Conservation (phyloP, 2,113 vertebrate genomes). For the Entosphenus tridentatus region DNA sequence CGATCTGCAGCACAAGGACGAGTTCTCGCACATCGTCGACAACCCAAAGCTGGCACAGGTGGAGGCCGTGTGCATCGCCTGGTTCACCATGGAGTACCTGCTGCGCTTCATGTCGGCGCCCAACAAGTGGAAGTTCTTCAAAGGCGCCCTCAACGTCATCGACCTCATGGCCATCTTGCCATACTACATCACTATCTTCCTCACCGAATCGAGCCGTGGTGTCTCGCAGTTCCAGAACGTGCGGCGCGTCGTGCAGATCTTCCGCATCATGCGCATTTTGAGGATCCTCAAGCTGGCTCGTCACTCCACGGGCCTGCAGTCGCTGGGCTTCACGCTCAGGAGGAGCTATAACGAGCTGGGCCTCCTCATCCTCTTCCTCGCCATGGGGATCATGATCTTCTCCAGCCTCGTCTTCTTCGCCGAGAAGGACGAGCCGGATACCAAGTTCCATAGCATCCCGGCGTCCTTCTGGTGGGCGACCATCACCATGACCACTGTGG, state of each 20-base stretch:
- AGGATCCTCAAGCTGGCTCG: conserved; percentile 6
- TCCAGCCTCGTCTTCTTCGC: conserved; percentile 5
- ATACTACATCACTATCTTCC: neutral
- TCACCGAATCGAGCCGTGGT: neutral
- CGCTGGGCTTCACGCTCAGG: conserved; percentile 4
- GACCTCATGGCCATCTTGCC: conserved; percentile 4
- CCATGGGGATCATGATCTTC: conserved; percentile 6
- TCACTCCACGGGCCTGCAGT: conserved; percentile 3
- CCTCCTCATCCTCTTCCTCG: conserved; percentile 5
- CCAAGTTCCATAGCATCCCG: conserved; percentile 1
- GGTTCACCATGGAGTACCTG: conserved; percentile 4
- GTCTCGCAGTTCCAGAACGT: conserved; percentile 3
- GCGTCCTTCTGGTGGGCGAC: conserved; percentile 4
- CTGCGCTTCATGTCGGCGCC: conserved; percentile 3
- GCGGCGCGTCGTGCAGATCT: conserved; percentile 1
- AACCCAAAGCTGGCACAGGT: neutral
- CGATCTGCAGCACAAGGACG: neutral
- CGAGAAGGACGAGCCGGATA: conserved; percentile 2
- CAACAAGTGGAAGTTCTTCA: conserved; percentile 5
- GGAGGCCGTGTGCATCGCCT: conserved; percentile 4
- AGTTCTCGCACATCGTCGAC: neutral
- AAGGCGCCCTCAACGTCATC: conserved; percentile 3
- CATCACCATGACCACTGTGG: neutral
- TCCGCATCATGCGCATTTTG: conserved; percentile 3
- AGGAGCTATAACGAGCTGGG: conserved; percentile 4